Evolutionary conservation across 92 coral and sea anemone genomes (phyloP), one percentile per base, ranked within the genome.

Genomic region (Nematostella vectensis): DNA sequence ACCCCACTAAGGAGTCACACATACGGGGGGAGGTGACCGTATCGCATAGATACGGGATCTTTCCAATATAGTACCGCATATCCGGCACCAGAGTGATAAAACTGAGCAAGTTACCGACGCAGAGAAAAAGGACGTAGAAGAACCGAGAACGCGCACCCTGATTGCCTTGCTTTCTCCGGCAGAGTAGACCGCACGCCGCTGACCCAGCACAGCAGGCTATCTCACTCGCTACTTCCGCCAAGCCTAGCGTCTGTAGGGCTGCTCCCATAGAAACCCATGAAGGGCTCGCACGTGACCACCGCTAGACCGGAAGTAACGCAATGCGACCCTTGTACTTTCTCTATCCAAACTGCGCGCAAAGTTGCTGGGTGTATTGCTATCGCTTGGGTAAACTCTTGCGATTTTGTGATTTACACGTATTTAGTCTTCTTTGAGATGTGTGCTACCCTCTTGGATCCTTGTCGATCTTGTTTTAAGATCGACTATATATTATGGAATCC

Each of bases 191-290:
- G 73, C 81, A 87, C 31, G 89, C 88, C 29, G 96, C 84, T 64
- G 99, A 93, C 38, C 96, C 87, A 48, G 96, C 89, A 71, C 99
- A 93, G 63, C 99, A 93, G 47, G 87, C 88, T 65, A 93, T 78
- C 68, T 88, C 99, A 77, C 95, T 84, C 74, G 87, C 83, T 52
- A 93, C 96, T 72, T 93, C 99, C 74, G 99, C 88, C 71, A 93
- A 66, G 58, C 99, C 99, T 69, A 93, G 86, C 83, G 93, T 78
- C 87, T 88, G 95, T 49, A 87, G 76, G 79, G 96, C 95, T 62
- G 95, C 95, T 86, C 99, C 99, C 99, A 93, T 93, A 93, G 74
- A 76, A 79, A 93, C 99, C 99, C 99, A 93, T 86, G 95, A 75
- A 62, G 49, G 66, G 30, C 62, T 58, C 59, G 57, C 75, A 68